Evolutionary conservation across 2,888 invertebrate species (phyloP).

Genomic region (Smittia aterrima): DNA sequence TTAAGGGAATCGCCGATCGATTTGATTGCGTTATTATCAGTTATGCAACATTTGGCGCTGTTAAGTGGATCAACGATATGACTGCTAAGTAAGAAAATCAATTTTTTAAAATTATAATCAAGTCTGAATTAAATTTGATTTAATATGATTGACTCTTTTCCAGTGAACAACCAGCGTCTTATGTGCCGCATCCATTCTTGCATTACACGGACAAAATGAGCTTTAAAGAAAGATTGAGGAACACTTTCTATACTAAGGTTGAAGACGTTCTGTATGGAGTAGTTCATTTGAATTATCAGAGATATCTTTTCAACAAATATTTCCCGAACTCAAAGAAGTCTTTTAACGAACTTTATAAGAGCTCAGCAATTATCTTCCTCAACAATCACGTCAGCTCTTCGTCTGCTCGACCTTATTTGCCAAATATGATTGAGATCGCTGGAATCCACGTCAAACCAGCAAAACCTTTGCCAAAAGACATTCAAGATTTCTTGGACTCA

Average conservation of each 20-base stretch:
- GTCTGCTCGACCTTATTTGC: constrained; percentile 26
- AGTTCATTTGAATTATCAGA: neutral
- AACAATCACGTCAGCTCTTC: constrained; percentile 9
- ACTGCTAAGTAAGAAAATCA: neutral
- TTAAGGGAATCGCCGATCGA: constrained; percentile 45
- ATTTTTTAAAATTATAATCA: neutral
- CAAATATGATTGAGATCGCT: constrained; percentile 42
- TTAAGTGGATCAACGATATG: constrained; percentile 36
- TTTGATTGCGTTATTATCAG: constrained; percentile 45
- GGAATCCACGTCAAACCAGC: constrained; percentile 37
- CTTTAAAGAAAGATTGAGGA: constrained; percentile 45
- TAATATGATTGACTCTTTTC: too few species aligned
- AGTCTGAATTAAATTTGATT: too few species aligned
- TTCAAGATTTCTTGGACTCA: constrained; percentile 53
- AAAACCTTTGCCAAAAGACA: constrained; percentile 46
- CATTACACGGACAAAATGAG: constrained; percentile 44
- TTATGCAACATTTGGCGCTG: constrained; percentile 34
- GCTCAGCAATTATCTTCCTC: constrained; percentile 6
- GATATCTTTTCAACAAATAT: constrained; percentile 42
- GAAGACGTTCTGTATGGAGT: constrained; percentile 37
- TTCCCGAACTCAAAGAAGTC: constrained; percentile 39
- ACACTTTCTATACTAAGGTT: constrained; percentile 43
- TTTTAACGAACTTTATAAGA: constrained; percentile 5
- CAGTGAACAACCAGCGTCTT: constrained; percentile 45
- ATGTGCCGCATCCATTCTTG: constrained; percentile 12